phyloP scores from a whole-genome alignment of 2,113 vertebrate species.

The Heteronetta atricapilla region DNA sequence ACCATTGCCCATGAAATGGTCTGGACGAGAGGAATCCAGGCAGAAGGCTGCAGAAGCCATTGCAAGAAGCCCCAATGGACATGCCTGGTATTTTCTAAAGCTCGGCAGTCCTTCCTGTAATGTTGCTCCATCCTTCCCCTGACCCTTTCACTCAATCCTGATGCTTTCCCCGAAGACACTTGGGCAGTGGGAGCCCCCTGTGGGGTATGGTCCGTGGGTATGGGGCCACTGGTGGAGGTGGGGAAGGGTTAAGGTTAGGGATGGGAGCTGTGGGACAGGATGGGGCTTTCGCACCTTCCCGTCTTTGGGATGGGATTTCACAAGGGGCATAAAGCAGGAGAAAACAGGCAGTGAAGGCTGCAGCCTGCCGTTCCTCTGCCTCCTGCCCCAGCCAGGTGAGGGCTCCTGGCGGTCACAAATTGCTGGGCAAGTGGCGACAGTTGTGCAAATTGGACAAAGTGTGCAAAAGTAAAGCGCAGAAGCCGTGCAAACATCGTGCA shows the following conservation, averaged over 20 bases:
- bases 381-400: background rate
- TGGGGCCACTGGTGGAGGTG: background rate
- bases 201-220: background rate
- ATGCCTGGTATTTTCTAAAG: background rate
- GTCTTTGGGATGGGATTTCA: background rate
- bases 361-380: background rate
- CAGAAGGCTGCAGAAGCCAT: background rate
- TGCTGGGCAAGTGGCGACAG: background rate
- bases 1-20: background rate
- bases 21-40: background rate
- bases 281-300: background rate
- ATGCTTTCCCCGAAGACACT: background rate
- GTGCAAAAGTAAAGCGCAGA: background rate
- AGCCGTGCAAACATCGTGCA: background rate
- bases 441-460: fast-evolving
- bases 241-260: no score
- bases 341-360: background rate
- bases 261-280: background rate
- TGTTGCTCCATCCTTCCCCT: background rate
- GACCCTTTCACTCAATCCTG: background rate
- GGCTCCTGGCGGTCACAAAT: fast-evolving
- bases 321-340: background rate
- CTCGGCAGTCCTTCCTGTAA: background rate
- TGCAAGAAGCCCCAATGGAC: background rate
- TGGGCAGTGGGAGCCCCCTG: background rate